These are phyloP conservation scores for Pituophis catenifer DNA, from an alignment of 2,113 vertebrate species.

Conservation along the genomic window DNA sequence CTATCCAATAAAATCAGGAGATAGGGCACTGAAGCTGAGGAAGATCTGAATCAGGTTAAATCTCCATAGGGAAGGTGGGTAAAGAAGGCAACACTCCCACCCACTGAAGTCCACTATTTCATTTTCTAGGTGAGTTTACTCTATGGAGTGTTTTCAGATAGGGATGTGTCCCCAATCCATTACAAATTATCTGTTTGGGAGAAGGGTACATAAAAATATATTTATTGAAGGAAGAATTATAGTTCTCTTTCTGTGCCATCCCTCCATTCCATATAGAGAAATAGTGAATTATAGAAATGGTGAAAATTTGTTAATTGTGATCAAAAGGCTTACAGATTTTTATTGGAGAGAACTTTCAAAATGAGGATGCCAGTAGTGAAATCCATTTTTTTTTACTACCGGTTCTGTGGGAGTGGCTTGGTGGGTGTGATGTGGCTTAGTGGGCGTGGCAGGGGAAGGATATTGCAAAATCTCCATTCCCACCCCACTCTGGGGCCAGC, in stretches of 20 bases:
- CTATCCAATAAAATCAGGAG: not conserved
- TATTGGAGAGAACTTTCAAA: not conserved
- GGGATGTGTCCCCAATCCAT: not conserved
- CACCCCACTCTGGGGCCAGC: too few relatives aligned
- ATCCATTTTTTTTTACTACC: too few relatives aligned
- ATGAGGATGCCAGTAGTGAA: not conserved
- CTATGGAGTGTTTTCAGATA: too few relatives aligned
- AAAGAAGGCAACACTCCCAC: not conserved
- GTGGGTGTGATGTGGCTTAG: too few relatives aligned
- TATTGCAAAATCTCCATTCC: too few relatives aligned
- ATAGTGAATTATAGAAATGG: not conserved
- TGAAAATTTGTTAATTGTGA: not conserved
- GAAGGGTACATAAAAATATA: not conserved
- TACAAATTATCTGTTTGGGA: not conserved
- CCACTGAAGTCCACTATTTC: not conserved
- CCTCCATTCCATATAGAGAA: not conserved
- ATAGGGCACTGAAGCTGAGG: not conserved
- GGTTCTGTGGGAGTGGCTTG: too few relatives aligned
- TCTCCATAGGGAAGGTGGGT: not conserved
- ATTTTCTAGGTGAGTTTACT: not conserved
- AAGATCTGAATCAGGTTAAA: not conserved
- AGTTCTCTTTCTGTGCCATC: not conserved
- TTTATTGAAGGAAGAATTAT: not conserved
- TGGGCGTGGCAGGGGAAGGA: too few relatives aligned
- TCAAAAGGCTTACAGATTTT: not conserved